These are phyloP conservation scores for Brachyhypopomus gauderio DNA, from an alignment of 2,113 vertebrate genomes.

Conservation along the genomic window DNA sequence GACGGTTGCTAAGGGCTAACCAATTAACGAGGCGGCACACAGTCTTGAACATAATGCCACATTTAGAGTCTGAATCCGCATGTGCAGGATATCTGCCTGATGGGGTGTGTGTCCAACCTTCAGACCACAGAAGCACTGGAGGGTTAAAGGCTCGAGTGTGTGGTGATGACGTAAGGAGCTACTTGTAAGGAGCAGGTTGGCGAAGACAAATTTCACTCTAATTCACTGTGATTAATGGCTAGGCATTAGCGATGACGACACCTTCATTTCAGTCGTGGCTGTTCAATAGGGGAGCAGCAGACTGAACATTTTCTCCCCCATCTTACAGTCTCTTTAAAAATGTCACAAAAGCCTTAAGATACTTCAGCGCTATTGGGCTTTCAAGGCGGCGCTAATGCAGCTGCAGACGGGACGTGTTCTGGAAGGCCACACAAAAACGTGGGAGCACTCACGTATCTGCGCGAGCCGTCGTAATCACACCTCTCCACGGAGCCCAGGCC, in stretches of 20 bases:
- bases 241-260: neutral
- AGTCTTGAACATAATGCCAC: too few relatives aligned
- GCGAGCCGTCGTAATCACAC: conserved; percentile 87
- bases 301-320: neutral
- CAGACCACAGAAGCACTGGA: neutral
- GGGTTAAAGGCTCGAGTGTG: neutral
- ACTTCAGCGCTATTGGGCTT: too few relatives aligned
- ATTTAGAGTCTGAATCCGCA: neutral
- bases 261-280: neutral
- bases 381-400: conserved; percentile 4
- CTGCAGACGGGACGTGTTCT: too few relatives aligned
- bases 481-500: conserved; percentile 85
- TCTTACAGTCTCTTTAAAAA: neutral
- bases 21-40: too few relatives aligned
- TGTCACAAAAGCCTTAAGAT: neutral
- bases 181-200: too few relatives aligned
- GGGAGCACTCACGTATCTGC: conserved; percentile 80
- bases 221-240: neutral
- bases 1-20: too few relatives aligned
- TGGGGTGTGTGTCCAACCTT: neutral
- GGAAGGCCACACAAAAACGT: neutral
- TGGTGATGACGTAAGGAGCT: neutral
- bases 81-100: neutral
- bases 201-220: neutral
- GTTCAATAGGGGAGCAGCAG: neutral